A percentile compares a stretch with the other conserved stretches of the same genome.
phyloP scores from a whole-genome alignment of 37 sponge, comb jelly and placozoan genomes.

The Axinella damicornis region DNA sequence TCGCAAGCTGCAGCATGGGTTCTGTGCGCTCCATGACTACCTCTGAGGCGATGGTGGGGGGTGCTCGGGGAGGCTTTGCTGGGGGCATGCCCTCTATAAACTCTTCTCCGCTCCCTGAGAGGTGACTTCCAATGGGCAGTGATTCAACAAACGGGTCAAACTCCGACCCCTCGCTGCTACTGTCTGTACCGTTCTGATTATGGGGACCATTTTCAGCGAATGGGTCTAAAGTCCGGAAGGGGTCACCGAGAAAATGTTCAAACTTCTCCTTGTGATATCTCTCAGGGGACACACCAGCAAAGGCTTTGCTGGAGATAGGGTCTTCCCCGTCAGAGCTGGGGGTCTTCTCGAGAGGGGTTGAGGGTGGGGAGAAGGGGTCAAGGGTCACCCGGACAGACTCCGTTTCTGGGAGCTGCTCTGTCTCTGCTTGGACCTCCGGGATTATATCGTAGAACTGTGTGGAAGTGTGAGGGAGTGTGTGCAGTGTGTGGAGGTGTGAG shows the following conservation, averaged over 20 bases:
- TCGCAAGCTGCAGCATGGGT: conserved; percentile 10
- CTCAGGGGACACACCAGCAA: background rate
- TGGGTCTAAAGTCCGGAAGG: background rate
- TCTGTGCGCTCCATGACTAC: conserved; percentile 16
- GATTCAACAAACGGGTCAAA: too few relatives aligned
- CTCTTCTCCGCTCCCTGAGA: background rate
- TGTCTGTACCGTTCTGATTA: background rate
- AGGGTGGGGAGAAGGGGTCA: conserved; percentile 19
- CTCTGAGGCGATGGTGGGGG: too few relatives aligned
- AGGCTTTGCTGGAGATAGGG: background rate
- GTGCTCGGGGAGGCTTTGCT: too few relatives aligned
- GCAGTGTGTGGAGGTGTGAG: too few relatives aligned
- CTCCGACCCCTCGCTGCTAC: background rate
- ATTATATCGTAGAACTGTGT: conserved; percentile 6
- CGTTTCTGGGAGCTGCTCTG: background rate
- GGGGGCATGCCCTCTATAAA: background rate
- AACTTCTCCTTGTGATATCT: background rate
- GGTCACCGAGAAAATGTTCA: conserved; percentile 1
- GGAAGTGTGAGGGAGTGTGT: conserved; percentile 1
- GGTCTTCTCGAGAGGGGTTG: background rate
- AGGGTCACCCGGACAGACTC: background rate
- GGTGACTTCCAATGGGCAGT: too few relatives aligned
- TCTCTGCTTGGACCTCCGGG: background rate
- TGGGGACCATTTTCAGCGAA: background rate
- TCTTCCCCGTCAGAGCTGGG: background rate